phyloP scores from a whole-genome alignment of 2,113 vertebrate genomes.

The Oncorhynchus masou region DNA sequence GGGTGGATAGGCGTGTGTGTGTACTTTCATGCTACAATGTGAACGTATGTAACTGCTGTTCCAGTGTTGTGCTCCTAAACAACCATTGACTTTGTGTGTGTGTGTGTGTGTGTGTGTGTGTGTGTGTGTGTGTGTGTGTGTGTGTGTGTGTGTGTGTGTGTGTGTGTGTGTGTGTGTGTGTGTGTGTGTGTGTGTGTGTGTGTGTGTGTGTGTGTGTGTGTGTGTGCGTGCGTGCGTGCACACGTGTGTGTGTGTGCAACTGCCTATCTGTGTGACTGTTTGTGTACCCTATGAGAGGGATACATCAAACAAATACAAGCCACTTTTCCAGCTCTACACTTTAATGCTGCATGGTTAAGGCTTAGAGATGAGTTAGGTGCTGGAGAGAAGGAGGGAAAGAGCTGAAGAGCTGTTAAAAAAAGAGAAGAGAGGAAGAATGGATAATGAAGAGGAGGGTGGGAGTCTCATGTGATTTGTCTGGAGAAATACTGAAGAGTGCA shows the following conservation, averaged over 20 bases:
- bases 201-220: conserved; percentile 5
- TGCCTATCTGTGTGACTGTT: conserved; percentile 1
- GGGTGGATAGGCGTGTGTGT: not conserved
- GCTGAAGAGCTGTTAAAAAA: conserved; percentile 28
- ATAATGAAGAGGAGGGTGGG: conserved; percentile 64
- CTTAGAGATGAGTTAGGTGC: conserved; percentile 54
- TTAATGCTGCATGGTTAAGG: conserved; percentile 57
- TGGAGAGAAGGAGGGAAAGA: conserved; percentile 44
- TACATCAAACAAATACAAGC: conserved; percentile 52
- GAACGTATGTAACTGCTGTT: too few relatives aligned
- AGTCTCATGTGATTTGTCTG: conserved; percentile 58
- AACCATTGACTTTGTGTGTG: conserved; percentile 15
- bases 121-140: not conserved
- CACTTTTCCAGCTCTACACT: conserved; percentile 48
- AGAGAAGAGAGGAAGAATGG: conserved; percentile 56
- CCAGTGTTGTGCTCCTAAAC: conserved; percentile 79
- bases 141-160: conserved; percentile 15
- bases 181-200: not conserved
- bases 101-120: conserved; percentile 10
- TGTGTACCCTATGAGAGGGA: conserved; percentile 18
- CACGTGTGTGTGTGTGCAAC: too few relatives aligned
- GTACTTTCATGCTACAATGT: too few relatives aligned
- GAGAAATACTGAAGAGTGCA: conserved; percentile 40
- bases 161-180: conserved; percentile 11
- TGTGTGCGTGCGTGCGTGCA: too few relatives aligned